Conservation (phyloP, 2,797 vertebrate species). For the Enteromius radiatus region DNA sequence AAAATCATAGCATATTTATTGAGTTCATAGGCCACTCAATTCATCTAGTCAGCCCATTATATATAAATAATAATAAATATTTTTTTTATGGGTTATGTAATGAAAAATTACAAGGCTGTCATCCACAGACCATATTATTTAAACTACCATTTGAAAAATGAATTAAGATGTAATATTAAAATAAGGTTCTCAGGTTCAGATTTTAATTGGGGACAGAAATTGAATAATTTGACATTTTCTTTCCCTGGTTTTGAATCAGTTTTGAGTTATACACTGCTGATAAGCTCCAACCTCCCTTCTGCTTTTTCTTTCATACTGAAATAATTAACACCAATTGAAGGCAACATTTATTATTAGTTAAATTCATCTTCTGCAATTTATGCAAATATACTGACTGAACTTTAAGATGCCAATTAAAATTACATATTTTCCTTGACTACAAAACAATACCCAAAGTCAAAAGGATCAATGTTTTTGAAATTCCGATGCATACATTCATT, state of each 20-base stretch:
- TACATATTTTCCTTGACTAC: not conserved
- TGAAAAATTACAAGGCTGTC: not conserved
- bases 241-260: not conserved
- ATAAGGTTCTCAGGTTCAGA: not conserved
- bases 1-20: not conserved
- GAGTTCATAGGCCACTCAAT: not conserved
- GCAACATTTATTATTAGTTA: not conserved
- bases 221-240: not conserved
- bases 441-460: not conserved
- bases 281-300: not conserved
- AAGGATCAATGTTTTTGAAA: not conserved
- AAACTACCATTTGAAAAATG: slow-evolving; percentile 10
- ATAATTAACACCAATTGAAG: not conserved
- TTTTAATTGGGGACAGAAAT: not conserved
- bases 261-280: not conserved
- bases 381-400: not conserved
- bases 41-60: not conserved
- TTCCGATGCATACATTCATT: no score
- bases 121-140: not conserved
- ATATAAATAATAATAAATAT: not conserved
- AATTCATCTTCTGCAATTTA: not conserved
- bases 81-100: not conserved
- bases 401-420: not conserved
- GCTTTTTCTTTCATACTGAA: slow-evolving; percentile 16
- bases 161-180: slow-evolving; percentile 6